phyloP scores from a whole-genome alignment of 2,113 vertebrate genomes.

The Tetrao urogallus region DNA sequence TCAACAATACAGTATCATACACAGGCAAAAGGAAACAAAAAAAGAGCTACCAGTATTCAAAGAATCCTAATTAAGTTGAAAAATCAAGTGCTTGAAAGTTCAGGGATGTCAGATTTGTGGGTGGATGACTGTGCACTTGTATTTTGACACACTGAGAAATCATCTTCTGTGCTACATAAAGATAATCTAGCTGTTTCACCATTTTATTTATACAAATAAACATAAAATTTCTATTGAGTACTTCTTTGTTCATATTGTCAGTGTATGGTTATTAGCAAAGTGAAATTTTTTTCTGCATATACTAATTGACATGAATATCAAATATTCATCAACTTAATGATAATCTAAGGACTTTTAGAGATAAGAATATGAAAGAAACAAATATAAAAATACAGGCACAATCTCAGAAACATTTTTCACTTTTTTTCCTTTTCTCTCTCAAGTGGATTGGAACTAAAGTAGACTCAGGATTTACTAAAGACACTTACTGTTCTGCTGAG shows the following conservation, averaged over 20 bases:
- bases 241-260: not conserved
- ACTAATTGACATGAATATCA: not conserved
- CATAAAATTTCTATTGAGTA: not conserved
- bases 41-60: not conserved
- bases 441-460: constrained; percentile 14
- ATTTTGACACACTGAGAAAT: not conserved
- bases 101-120: not conserved
- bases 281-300: constrained; percentile 21
- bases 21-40: not conserved
- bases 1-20: not conserved
- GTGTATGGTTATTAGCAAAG: not conserved
- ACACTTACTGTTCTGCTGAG: constrained; percentile 19
- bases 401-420: not conserved
- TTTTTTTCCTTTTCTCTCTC: constrained; percentile 18
- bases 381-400: not conserved
- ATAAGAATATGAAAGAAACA: not conserved
- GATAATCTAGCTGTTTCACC: rapidly evolving
- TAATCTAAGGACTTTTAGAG: not conserved
- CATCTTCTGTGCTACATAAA: not conserved
- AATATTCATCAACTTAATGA: not conserved
- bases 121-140: not conserved
- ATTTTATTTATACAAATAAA: constrained; percentile 8
- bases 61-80: constrained; percentile 5
- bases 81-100: not conserved
- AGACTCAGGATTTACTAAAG: constrained; percentile 49